These are phyloP conservation scores for Amblyopsis hoosieri DNA, from an alignment of 2,797 vertebrate genomes.

Conservation along the genomic window DNA sequence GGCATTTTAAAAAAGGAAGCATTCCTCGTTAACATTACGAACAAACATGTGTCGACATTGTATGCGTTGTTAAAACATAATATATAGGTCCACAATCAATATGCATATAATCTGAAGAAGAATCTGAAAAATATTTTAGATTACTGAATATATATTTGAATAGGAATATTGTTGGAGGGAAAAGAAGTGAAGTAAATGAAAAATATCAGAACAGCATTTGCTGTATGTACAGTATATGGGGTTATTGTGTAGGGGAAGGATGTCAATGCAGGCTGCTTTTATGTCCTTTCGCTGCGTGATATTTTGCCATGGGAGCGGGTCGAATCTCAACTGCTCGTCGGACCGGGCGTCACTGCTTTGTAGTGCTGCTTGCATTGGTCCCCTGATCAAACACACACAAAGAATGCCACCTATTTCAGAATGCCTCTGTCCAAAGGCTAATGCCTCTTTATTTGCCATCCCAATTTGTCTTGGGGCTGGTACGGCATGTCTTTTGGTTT, in stretches of 20 bases:
- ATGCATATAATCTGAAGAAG: no score
- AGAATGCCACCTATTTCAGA: slow-evolving; percentile 40
- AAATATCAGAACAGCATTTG: neutral
- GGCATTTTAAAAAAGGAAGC: no score
- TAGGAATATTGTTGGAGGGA: no score
- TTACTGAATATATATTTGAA: no score
- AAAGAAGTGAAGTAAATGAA: neutral
- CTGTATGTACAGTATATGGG: no score
- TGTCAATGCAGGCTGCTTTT: slow-evolving; percentile 8
- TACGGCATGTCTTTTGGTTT: slow-evolving; percentile 72
- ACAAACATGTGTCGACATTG: no score
- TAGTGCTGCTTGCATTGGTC: slow-evolving; percentile 19
- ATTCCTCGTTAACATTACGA: no score
- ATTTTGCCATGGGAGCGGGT: neutral
- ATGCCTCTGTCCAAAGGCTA: slow-evolving; percentile 44
- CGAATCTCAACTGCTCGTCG: neutral
- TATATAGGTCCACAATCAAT: no score
- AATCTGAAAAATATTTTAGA: no score
- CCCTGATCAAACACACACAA: slow-evolving; percentile 52
- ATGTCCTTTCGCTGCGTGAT: slow-evolving; percentile 8
- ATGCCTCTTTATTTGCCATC: slow-evolving; percentile 70
- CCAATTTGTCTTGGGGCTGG: slow-evolving; percentile 75
- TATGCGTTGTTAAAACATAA: no score
- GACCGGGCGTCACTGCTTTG: neutral
- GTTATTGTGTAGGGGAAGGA: neutral